Conservation (phyloP, 2,888 invertebrate species). For the Encarsia formosa region DNA sequence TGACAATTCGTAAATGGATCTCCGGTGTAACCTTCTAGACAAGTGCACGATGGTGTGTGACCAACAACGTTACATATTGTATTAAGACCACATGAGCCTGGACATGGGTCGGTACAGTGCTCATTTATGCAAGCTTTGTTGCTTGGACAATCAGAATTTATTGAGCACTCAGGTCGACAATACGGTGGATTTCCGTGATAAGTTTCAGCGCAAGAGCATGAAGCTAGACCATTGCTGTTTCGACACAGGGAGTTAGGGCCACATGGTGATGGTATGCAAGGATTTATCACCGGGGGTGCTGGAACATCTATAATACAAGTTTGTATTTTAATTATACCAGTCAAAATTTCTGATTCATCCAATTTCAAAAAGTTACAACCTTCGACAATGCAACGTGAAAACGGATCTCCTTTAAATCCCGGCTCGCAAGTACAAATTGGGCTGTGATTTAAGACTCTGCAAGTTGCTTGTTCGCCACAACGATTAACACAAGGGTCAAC, state of each 20-base stretch:
- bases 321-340: slow-evolving; percentile 23
- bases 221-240: slow-evolving; percentile 44
- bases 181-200: slow-evolving; percentile 52
- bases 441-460: slow-evolving; percentile 50
- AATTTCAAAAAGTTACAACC: no score
- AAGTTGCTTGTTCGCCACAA: slow-evolving; percentile 53
- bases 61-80: slow-evolving; percentile 52
- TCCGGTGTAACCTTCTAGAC: slow-evolving; percentile 60
- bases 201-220: slow-evolving; percentile 51
- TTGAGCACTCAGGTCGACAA: slow-evolving; percentile 51
- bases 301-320: background rate
- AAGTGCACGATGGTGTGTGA: slow-evolving; percentile 54
- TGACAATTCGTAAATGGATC: slow-evolving; percentile 44
- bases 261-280: slow-evolving; percentile 65
- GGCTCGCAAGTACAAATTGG: slow-evolving; percentile 56
- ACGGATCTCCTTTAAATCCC: slow-evolving; percentile 71
- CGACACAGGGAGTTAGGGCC: slow-evolving; percentile 52
- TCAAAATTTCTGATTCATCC: no score
- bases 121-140: slow-evolving; percentile 51
- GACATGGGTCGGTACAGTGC: slow-evolving; percentile 52
- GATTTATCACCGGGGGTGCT: slow-evolving; percentile 50
- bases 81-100: slow-evolving; percentile 53
- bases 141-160: slow-evolving; percentile 53
- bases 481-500: slow-evolving; percentile 52
- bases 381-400: slow-evolving; percentile 67